Conservation (phyloP, 92 coral and sea anemone genomes). For the Palythoa heliodiscus region DNA sequence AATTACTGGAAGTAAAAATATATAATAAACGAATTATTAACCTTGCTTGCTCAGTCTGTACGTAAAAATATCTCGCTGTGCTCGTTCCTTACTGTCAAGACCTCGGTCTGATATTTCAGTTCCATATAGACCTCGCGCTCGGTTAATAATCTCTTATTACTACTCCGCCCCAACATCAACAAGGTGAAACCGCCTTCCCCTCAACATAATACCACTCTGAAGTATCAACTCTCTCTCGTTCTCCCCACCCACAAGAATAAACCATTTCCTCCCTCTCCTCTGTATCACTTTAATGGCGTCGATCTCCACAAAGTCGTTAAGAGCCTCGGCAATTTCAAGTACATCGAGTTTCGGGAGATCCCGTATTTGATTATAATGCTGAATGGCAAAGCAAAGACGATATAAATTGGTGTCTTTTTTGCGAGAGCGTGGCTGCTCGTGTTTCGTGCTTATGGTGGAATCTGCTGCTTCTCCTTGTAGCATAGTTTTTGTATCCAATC, state of each 20-base stretch:
- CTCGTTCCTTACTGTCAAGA: no score
- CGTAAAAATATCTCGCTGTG: no score
- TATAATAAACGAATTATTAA: no score
- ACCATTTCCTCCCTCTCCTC: constrained; percentile 62
- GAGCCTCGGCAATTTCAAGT: constrained; percentile 82
- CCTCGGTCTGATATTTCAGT: no score
- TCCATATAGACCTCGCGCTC: no score
- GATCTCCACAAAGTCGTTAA: constrained; percentile 69
- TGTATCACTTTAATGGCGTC: constrained; percentile 76
- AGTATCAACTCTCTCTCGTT: constrained; percentile 64
- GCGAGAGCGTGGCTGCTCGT: constrained; percentile 42
- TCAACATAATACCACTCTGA: constrained; percentile 59
- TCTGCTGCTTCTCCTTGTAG: constrained; percentile 50
- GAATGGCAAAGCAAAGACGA: constrained; percentile 68
- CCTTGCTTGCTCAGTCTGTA: no score
- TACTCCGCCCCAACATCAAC: not conserved
- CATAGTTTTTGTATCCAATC: not conserved
- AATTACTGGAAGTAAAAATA: no score
- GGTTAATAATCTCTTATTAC: no score
- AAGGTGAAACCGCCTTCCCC: constrained; percentile 75
- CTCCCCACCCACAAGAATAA: constrained; percentile 62
- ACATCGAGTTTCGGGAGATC: constrained; percentile 67
- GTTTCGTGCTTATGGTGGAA: constrained; percentile 66
- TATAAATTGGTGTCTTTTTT: constrained; percentile 47
- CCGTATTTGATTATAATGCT: constrained; percentile 46